phyloP scores from a whole-genome alignment of 2,797 vertebrate genomes.

The Novumbra hubbsi region DNA sequence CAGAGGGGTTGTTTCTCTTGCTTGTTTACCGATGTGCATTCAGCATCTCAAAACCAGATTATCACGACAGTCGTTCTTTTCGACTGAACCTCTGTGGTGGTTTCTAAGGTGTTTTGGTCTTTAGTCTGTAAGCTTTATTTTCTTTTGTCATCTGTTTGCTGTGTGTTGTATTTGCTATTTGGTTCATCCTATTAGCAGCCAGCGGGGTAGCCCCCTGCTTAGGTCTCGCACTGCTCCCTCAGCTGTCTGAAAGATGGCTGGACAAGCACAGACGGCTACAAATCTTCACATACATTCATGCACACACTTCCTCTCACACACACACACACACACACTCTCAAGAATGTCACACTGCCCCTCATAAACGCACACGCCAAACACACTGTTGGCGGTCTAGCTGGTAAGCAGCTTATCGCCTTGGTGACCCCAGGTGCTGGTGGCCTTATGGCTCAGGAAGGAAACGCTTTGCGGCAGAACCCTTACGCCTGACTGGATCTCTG shows the following conservation, averaged over 20 bases:
- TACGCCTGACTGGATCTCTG: conserved; percentile 9
- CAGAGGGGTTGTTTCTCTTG: too few species aligned
- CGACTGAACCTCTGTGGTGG: too few species aligned
- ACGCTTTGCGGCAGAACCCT: conserved; percentile 33
- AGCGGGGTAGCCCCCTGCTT: conserved; percentile 41
- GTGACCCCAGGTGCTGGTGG: conserved; percentile 50
- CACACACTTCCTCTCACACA: conserved; percentile 6
- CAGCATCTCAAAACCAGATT: too few species aligned
- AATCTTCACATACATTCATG: background rate
- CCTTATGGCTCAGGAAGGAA: conserved; percentile 52
- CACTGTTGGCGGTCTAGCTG: conserved; percentile 45
- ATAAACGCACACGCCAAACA: background rate
- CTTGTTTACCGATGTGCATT: too few species aligned
- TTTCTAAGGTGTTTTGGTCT: too few species aligned
- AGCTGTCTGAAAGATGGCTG: conserved; percentile 48
- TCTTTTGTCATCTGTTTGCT: conserved; percentile 19
- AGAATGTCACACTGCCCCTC: background rate
- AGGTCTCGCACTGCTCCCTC: conserved; percentile 45
- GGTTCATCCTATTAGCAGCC: conserved; percentile 60
- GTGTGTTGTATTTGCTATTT: conserved; percentile 16
- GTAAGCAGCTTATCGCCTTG: conserved; percentile 66
- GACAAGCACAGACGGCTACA: conserved; percentile 31
- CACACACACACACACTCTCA: background rate
- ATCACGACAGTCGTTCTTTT: too few species aligned
- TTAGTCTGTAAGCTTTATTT: background rate